Conservation (phyloP, 2,797 vertebrate species). For the Agapornis canus region DNA sequence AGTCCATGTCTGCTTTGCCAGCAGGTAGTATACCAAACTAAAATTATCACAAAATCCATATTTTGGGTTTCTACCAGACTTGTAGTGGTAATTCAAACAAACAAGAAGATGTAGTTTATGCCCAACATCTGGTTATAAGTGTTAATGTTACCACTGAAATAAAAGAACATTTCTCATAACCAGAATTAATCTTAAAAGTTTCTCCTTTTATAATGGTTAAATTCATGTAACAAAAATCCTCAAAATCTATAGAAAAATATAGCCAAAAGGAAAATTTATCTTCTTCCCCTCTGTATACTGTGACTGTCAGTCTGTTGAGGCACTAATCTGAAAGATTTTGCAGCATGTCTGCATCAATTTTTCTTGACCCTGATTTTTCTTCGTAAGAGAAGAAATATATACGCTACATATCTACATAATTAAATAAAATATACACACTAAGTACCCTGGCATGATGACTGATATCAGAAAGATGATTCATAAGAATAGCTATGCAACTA, state of each 20-base stretch:
- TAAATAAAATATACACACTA: background rate
- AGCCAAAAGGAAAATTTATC: background rate
- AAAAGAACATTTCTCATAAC: no score
- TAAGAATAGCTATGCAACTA: background rate
- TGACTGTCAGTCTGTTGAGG: background rate
- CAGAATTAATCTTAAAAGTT: background rate
- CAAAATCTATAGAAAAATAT: background rate
- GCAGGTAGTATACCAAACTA: background rate
- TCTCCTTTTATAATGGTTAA: background rate
- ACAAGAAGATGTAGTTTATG: background rate
- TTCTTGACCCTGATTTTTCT: background rate
- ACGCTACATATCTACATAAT: background rate
- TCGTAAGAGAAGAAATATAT: background rate
- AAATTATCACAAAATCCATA: background rate
- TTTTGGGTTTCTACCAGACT: background rate
- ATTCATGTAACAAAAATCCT: background rate
- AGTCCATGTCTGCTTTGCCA: background rate
- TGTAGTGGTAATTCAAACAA: background rate
- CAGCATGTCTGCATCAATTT: background rate
- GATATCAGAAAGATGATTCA: background rate
- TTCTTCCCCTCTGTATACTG: background rate
- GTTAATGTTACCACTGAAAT: background rate
- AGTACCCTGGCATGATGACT: background rate
- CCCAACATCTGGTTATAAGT: background rate
- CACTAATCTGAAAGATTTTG: background rate